Base-by-base conservation (phyloP, 2,797 vertebrate species). In the Typhlichthys eigenmanni region DNA sequence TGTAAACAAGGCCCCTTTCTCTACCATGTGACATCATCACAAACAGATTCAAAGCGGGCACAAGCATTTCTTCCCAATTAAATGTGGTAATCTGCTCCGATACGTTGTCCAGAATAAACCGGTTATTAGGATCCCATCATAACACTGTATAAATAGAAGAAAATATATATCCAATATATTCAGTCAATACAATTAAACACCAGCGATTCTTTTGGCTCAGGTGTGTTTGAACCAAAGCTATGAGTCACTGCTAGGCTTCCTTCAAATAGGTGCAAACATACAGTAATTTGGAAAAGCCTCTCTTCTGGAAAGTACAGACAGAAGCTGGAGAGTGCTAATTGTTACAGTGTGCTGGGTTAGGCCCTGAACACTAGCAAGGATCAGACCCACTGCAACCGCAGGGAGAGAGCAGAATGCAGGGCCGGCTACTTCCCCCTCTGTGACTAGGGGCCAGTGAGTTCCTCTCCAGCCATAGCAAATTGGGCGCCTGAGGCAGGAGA, bases 401-500 rank as follows among this genome's bases (percentile, higher is more conserved):
- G 74, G 69, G 67, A 78, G 73, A 83, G 76, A 87, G 78, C 57
- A 69, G 70, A 79, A 65, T 76, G 83, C 78, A 24, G 74, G 68
- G 66, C 71, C 78, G 48, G 75, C 79, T 55, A 72, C 81, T 82
- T 79, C 34, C 45, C 83, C 79, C 76, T 84, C 76, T 64, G 71
- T 84, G 81, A 88, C 84, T 87, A 48, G 74, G 71, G 80, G 70
- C 72, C 77, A 76, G 78, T 76, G 82, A 76, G 74, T 85, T 82
- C 82, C 85, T 83, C 75, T 81, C 81, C 82, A 85, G 86, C 89
- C 88, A 78, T 84, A 80, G 83, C 91, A 90, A 89, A 88, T 88
- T 87, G 82, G 78, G 78, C 66, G 84, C 85, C 89, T 76, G 75
- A 78, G 84, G 89, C 83, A 75, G 76, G 69, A 81, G 81, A 78